phyloP scores from a whole-genome alignment of 2,888 invertebrate genomes.

The Macrophya alboannulata region DNA sequence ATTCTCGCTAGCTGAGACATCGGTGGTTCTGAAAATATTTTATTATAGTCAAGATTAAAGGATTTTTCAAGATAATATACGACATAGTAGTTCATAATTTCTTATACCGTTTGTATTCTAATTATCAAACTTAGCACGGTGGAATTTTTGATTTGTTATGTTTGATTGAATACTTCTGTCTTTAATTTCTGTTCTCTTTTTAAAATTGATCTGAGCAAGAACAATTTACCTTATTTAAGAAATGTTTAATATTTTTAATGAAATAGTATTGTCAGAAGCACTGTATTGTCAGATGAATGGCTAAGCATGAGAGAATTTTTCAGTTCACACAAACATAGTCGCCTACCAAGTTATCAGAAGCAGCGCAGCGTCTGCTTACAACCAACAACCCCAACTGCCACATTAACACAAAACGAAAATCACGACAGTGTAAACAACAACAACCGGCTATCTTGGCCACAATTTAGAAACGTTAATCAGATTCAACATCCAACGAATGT shows the following conservation, averaged over 20 bases:
- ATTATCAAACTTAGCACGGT: neutral
- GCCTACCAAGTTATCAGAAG: constrained; percentile 79
- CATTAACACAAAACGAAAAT: constrained; percentile 80
- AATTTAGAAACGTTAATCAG: constrained; percentile 80
- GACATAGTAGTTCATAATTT: neutral
- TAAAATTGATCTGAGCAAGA: neutral
- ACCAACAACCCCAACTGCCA: constrained; percentile 73
- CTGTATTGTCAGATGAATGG: constrained; percentile 58
- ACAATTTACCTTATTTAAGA: neutral
- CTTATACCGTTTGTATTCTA: neutral
- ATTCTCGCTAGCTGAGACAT: neutral
- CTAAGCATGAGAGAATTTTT: constrained; percentile 78
- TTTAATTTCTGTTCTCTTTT: neutral
- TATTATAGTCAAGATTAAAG: neutral
- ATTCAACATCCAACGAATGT: constrained; percentile 73
- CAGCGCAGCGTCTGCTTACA: constrained; percentile 78
- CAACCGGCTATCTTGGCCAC: constrained; percentile 84
- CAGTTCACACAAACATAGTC: constrained; percentile 79
- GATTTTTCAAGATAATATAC: neutral
- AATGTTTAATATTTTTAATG: neutral
- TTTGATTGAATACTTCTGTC: neutral
- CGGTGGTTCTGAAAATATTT: constrained; percentile 36
- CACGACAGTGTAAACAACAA: constrained; percentile 81
- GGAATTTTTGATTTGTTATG: neutral
- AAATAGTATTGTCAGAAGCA: constrained; percentile 37